A percentile compares a stretch with the other conserved stretches of the same genome.
Conservation (phyloP, 2,888 invertebrate genomes). For the Latrodectus hesperus region DNA sequence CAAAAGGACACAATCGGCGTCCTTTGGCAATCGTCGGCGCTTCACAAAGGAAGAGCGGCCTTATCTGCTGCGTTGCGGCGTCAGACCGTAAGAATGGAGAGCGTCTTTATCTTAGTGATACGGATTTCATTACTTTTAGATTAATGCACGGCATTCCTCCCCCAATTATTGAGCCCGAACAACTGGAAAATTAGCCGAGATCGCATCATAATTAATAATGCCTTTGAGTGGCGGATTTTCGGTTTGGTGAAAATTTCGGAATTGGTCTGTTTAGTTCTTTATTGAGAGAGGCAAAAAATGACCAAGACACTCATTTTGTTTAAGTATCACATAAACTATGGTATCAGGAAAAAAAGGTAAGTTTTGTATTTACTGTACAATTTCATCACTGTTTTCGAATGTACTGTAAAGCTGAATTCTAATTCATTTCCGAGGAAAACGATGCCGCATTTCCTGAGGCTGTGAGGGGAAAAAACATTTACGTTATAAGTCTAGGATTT, state of each 20-base stretch:
- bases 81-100: not conserved
- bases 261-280: too few species aligned
- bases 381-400: not conserved
- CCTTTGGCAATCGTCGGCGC: too few species aligned
- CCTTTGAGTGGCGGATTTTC: too few species aligned
- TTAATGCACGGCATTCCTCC: not conserved
- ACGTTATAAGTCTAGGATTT: too few species aligned
- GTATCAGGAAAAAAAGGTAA: constrained; percentile 3
- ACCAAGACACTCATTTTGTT: not conserved
- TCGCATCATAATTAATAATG: too few species aligned
- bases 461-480: too few species aligned
- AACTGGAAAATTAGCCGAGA: too few species aligned
- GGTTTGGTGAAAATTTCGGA: too few species aligned
- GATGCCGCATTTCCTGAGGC: too few species aligned
- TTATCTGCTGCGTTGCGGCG: not conserved
- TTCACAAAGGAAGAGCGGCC: not conserved
- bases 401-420: not conserved
- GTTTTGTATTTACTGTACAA: not conserved
- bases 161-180: not conserved
- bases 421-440: too few species aligned
- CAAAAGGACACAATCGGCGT: too few species aligned
- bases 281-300: not conserved
- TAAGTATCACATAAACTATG: not conserved
- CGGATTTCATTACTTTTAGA: not conserved
- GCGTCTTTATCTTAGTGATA: not conserved